Evolutionary conservation across 2,797 vertebrate species (phyloP), one percentile per base, ranked within the genome.

Genomic region (Syngnathus acus): DNA sequence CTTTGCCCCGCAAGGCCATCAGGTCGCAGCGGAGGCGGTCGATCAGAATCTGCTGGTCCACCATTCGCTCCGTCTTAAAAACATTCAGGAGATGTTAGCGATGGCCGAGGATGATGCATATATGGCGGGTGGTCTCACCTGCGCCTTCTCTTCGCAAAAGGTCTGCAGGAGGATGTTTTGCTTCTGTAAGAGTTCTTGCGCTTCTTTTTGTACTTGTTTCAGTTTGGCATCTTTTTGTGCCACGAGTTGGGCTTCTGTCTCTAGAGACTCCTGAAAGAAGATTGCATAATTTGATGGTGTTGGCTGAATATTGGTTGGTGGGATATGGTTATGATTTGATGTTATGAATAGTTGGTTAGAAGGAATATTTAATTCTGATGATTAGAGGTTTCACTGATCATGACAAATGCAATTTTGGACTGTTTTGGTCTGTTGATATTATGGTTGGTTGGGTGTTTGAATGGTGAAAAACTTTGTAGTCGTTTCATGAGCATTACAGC

Each of bases 1-100:
- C 73, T 74, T 54, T 75, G 5, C 39, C 45, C 77, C 81, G 79
- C 50, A 82, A 78, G 48, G 86, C 83, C 68, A 84, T 60, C 65
- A 92, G 72, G 76, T 93, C 85, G 58, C 87, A 69, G 68, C 85
- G 91, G 74, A 95, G 90, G 48, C 84, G 88, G 74, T 89, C 86
- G 72, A 95, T 92, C 66, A 92, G 68, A 70, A 95, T 86, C 78
- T 94, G 92, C 77, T 94, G 93, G 73, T 94, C 92, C 79, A 94
- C 91, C 82, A 96, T 88, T 80, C 93, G 93, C 75, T 95, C 94
- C 66, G 85, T 92, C 95, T 98, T 79, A 74, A 62, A 6, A 14
- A 47, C 21, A 26, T 17, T 9, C 60, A 9, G 4, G 10, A 5
- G 16, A 7, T n/a, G 17, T 23, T 16, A 14, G 42, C 11, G 21